Conservation (phyloP, 2,888 invertebrate species). For the Opisthograptis luteolata region DNA sequence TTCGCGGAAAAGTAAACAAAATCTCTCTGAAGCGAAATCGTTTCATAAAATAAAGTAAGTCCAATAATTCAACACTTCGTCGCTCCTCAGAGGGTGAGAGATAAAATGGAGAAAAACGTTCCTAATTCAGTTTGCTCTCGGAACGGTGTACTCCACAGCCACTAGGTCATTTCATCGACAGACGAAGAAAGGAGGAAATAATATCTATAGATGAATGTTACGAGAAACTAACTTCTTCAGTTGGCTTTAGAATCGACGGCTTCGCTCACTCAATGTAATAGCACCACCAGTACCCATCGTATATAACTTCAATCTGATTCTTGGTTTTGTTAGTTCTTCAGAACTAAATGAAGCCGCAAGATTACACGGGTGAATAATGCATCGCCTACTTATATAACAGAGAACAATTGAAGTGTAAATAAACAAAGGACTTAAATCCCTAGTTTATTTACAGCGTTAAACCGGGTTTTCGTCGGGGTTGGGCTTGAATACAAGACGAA, state of each 20-base stretch:
- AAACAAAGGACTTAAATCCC: slow-evolving; percentile 49
- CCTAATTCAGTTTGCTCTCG: slow-evolving; percentile 77
- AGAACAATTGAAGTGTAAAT: slow-evolving; percentile 49
- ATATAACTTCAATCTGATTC: slow-evolving; percentile 37
- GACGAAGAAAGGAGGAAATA: slow-evolving; percentile 57
- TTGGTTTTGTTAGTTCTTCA: slow-evolving; percentile 41
- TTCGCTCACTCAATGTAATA: slow-evolving; percentile 55
- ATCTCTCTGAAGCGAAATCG: slow-evolving; percentile 66
- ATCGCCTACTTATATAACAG: slow-evolving; percentile 37
- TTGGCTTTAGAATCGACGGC: slow-evolving; percentile 53
- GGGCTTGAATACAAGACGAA: slow-evolving; percentile 66
- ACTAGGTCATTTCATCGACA: slow-evolving; percentile 59
- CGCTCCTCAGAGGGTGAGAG: slow-evolving; percentile 69
- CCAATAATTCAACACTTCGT: slow-evolving; percentile 80
- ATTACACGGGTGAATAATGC: slow-evolving; percentile 38
- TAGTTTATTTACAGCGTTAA: slow-evolving; percentile 55
- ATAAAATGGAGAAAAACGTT: slow-evolving; percentile 79
- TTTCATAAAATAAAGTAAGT: slow-evolving; percentile 80
- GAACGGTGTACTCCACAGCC: slow-evolving; percentile 63
- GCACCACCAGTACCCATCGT: slow-evolving; percentile 38
- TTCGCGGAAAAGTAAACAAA: slow-evolving; percentile 72
- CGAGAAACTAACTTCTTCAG: slow-evolving; percentile 47
- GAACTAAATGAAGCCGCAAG: slow-evolving; percentile 29
- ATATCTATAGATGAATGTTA: slow-evolving; percentile 62
- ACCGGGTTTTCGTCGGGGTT: slow-evolving; percentile 46